Evolutionary conservation across 2,797 vertebrate species (phyloP).

Genomic region (Lophius americanus): DNA sequence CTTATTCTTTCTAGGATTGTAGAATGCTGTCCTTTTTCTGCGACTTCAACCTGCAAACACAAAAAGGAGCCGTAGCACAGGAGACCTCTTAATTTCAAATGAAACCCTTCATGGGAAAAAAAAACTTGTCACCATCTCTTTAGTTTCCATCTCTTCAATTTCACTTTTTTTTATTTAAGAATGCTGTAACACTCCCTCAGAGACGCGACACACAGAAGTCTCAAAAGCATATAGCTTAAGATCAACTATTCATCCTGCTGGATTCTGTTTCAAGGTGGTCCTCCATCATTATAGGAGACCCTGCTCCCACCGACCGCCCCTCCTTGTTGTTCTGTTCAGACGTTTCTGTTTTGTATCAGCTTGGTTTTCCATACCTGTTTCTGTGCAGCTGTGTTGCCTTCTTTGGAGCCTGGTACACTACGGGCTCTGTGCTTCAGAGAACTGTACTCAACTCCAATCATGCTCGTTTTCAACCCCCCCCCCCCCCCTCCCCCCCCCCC

Average conservation of each 20-base stretch:
- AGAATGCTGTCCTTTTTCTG: too few species aligned
- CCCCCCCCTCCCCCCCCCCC: background rate
- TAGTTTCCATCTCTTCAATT: too few species aligned
- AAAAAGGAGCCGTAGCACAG: too few species aligned
- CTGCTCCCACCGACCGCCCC: slow-evolving; percentile 15
- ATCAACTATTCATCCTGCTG: slow-evolving; percentile 27
- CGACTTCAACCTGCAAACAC: too few species aligned
- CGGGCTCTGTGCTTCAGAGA: slow-evolving; percentile 62
- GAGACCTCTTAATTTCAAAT: too few species aligned
- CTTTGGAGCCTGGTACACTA: slow-evolving; percentile 58
- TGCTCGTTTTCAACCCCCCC: slow-evolving; percentile 23
- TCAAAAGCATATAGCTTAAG: slow-evolving; percentile 24
- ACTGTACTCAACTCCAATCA: slow-evolving; percentile 62
- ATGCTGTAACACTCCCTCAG: slow-evolving; percentile 32
- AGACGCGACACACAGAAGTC: slow-evolving; percentile 33
- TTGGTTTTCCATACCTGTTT: slow-evolving; percentile 72
- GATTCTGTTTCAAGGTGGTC: slow-evolving; percentile 51
- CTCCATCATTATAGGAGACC: slow-evolving; percentile 26
- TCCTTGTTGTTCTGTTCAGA: slow-evolving; percentile 63
- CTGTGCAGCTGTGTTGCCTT: slow-evolving; percentile 62
- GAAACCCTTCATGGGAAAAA: too few species aligned
- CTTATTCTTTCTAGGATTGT: too few species aligned
- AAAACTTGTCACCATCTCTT: too few species aligned
- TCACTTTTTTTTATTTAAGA: slow-evolving; percentile 30
- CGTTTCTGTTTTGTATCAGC: slow-evolving; percentile 77